Conservation (phyloP, 2,888 invertebrate species). For the Synergus itoensis region DNA sequence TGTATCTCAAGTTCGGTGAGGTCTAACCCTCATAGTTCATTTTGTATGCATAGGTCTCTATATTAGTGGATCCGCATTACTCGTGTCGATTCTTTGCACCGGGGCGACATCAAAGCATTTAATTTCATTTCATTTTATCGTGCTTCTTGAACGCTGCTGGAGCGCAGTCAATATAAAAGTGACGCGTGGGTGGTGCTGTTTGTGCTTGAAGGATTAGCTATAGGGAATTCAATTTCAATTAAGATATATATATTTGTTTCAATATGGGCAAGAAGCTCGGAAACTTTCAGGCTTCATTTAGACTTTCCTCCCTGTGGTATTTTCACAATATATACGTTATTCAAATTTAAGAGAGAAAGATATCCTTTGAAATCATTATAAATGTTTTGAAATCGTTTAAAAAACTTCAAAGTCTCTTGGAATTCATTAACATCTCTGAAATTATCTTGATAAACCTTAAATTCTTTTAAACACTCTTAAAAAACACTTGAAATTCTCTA, state of each 20-base stretch:
- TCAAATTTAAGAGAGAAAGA: too few species aligned
- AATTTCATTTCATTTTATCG: conserved; percentile 56
- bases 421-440: too few species aligned
- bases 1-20: conserved; percentile 32
- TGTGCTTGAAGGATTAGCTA: not conserved
- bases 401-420: too few species aligned
- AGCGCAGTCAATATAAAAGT: conserved; percentile 52
- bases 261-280: not conserved
- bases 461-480: too few species aligned
- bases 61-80: conserved; percentile 50
- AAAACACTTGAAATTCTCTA: too few species aligned
- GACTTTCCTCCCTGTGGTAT: too few species aligned
- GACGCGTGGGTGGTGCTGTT: conserved; percentile 37
- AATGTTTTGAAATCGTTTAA: too few species aligned
- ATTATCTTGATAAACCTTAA: too few species aligned
- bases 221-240: conserved; percentile 13
- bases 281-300: not conserved
- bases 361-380: too few species aligned
- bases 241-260: not conserved
- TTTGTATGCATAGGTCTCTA: conserved; percentile 42
- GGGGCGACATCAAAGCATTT: conserved; percentile 58
- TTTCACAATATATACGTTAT: too few species aligned
- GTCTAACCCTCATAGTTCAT: conserved; percentile 46
- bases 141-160: conserved; percentile 51
- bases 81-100: conserved; percentile 46